phyloP scores from a whole-genome alignment of 2,797 vertebrate genomes.

The Liasis olivaceus region DNA sequence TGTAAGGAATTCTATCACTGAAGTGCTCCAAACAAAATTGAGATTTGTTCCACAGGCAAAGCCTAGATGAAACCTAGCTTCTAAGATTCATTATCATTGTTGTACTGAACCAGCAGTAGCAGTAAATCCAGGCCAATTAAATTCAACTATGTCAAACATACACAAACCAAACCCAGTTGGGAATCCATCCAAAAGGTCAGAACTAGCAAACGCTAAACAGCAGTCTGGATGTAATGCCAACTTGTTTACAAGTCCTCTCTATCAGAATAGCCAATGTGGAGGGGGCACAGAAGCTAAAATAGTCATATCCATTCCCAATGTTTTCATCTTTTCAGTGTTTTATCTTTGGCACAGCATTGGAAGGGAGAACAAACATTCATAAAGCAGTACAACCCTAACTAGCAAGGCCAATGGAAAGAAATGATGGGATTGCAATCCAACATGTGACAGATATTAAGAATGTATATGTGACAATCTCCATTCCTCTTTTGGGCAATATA shows the following conservation, averaged over 20 bases:
- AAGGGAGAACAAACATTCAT: background rate
- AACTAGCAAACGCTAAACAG: background rate
- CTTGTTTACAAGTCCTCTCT: background rate
- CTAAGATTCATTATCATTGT: background rate
- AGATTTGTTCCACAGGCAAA: background rate
- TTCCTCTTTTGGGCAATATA: background rate
- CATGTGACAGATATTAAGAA: background rate
- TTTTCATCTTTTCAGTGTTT: background rate
- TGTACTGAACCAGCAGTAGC: background rate
- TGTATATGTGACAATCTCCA: background rate
- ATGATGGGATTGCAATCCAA: background rate
- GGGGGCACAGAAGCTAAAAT: background rate
- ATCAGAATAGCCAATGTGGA: background rate
- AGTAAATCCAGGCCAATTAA: background rate
- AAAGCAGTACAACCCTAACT: background rate
- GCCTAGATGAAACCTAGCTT: background rate
- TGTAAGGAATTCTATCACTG: background rate
- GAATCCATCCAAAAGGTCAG: background rate
- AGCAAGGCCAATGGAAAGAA: background rate
- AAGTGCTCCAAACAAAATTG: background rate
- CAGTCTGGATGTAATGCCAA: background rate
- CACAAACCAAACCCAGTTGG: background rate
- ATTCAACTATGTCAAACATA: background rate
- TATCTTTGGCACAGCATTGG: background rate
- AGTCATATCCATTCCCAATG: background rate